Evolutionary conservation across 1,140 invertebrate species (phyloP).

Genomic region (Drosophila simulans): DNA sequence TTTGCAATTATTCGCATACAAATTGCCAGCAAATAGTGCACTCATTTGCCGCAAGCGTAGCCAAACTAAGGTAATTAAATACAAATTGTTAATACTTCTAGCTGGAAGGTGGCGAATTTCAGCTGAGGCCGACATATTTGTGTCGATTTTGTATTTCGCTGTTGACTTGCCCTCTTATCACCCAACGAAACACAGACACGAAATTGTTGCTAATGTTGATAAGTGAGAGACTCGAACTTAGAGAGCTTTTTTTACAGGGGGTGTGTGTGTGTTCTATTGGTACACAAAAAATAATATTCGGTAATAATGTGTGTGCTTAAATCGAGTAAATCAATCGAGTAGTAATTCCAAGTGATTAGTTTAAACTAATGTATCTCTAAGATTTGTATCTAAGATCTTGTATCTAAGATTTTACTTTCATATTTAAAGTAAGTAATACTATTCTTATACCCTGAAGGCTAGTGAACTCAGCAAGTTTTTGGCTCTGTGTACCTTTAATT

Average conservation of each 20-base stretch:
- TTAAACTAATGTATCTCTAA: too few species aligned
- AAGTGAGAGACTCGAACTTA: conserved; percentile 29
- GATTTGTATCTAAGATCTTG: too few species aligned
- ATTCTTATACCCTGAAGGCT: background rate
- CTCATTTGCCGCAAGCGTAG: conserved; percentile 8
- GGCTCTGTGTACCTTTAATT: conserved; percentile 22
- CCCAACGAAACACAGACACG: conserved; percentile 23
- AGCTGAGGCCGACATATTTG: conserved; percentile 32
- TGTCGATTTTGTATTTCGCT: conserved; percentile 26
- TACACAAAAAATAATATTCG: background rate
- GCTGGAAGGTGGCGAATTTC: conserved; percentile 31
- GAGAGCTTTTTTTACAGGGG: conserved; percentile 32
- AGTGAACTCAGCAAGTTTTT: background rate
- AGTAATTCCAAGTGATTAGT: background rate
- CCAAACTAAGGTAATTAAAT: conserved; percentile 31
- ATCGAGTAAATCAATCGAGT: background rate
- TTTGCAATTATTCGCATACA: conserved; percentile 30
- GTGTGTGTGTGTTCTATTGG: background rate
- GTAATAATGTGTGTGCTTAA: background rate
- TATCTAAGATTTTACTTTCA: too few species aligned
- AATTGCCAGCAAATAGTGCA: conserved; percentile 31
- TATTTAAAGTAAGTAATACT: background rate
- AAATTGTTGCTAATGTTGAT: conserved; percentile 55
- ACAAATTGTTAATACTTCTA: conserved; percentile 8
- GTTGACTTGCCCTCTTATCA: conserved; percentile 40